phyloP scores from a whole-genome alignment of 2,113 vertebrate genomes.

The Atrichornis clamosus region DNA sequence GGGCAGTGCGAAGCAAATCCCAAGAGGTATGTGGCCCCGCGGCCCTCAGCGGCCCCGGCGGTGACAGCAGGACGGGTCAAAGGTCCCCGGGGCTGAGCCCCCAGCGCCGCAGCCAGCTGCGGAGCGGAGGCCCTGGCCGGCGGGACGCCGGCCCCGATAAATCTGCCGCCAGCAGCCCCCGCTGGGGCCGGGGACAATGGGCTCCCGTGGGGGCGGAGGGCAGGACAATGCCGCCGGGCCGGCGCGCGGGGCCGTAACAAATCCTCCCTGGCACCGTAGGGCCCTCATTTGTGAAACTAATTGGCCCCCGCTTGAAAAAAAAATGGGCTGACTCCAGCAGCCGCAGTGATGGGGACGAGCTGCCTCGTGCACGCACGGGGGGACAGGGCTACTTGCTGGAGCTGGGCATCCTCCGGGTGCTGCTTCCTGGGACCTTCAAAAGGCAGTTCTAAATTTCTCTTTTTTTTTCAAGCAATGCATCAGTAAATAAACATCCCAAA shows the following conservation, averaged over 20 bases:
- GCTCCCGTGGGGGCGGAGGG: conserved; percentile 62
- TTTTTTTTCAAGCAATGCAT: no score
- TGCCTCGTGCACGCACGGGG: background rate
- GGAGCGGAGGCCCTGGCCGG: conserved; percentile 56
- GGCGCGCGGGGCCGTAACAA: conserved; percentile 78
- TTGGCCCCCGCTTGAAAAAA: conserved; percentile 73
- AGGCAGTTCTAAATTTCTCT: no score
- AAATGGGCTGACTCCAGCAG: conserved; percentile 42
- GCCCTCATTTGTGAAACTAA: conserved; percentile 83
- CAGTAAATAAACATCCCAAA: background rate
- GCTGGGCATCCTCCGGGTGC: background rate
- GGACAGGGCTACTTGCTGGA: background rate
- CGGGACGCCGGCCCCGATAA: conserved; percentile 72
- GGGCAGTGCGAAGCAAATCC: conserved; percentile 72
- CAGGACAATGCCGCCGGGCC: conserved; percentile 74
- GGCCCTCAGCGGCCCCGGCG: conserved; percentile 73
- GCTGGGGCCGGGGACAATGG: conserved; percentile 76
- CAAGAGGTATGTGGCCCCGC: conserved; percentile 74
- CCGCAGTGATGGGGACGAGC: background rate
- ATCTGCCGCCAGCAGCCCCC: conserved; percentile 71
- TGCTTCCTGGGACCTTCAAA: background rate
- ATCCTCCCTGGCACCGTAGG: conserved; percentile 75
- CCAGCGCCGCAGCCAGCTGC: conserved; percentile 75
- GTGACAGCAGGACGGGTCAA: conserved; percentile 81
- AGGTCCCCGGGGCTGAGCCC: conserved; percentile 78